Base-by-base conservation (phyloP, 35 echinoderm and acorn worm genomes). In the Amphiura filiformis region DNA sequence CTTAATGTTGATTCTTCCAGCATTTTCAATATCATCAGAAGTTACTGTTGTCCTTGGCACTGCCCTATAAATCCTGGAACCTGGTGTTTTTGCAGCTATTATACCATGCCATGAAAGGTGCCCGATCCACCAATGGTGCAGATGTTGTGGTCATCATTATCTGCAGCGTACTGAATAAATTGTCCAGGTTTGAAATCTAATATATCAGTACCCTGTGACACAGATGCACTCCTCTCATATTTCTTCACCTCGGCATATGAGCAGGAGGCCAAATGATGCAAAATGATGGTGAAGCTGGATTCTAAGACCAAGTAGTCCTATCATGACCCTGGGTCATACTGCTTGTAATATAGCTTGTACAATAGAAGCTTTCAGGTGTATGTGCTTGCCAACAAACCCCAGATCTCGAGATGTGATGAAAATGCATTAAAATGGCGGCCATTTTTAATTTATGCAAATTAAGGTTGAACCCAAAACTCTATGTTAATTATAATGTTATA, bases 71-170 rank as follows among this genome's bases (percentile, higher is more conserved):
- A 31, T 35, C 26, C 0, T 82, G 31, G 37, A 76, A n/a, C n/a
- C 36, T 85, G 90, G 26, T 78, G 80, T 79, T 44, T 31, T 32
- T n/a, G 89, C 39, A 12, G 93, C 88, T 78, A 95, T 91, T 0
- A 89, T 93, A 1, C 91, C 91, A 93, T 93, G 26, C 86, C 86
- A 89, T 93, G 91, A n/a, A 94, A 42, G 93, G 75, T 22, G 38
- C 76, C 42, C 37, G 32, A 28, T 87, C 93, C 79, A 91, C n/a
- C 88, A 9, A 94, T 17, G 1, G 88, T 94, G n/a, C 77, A 34
- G 4, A 87, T 52, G 76, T 91, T 91, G 75, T 94, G 93, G 75
- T 94, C 93, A 38, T 91, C 84, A 82, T 94, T 94, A 61, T 94
- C 93, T 31, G 84, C 84, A 49, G 76, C 44, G 75, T 82, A 91